A percentile compares a stretch with the other conserved stretches of the same genome.
Evolutionary conservation across 2,797 vertebrate species (phyloP).

Genomic region (Hemibagrus guttatus): DNA sequence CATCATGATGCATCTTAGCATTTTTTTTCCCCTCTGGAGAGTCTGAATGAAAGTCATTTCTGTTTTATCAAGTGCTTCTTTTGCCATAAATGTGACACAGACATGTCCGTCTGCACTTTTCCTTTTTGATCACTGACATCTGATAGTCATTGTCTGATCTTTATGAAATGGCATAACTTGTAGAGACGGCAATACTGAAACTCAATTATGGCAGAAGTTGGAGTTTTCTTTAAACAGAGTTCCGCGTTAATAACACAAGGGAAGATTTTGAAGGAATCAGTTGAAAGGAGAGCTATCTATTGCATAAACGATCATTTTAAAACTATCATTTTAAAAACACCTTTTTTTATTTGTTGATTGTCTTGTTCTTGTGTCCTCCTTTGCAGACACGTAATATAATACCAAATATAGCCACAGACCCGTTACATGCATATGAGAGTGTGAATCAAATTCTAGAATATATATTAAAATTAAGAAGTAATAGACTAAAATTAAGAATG

Average conservation of each 20-base stretch:
- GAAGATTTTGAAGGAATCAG: neutral
- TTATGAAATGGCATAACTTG: constrained; percentile 1
- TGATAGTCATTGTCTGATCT: constrained; percentile 7
- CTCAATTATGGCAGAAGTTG: neutral
- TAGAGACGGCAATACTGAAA: neutral
- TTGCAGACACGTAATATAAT: neutral
- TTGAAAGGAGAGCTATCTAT: no score
- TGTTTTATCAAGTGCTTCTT: neutral
- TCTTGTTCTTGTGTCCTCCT: neutral
- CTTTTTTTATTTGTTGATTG: neutral
- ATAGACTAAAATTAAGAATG: no score
- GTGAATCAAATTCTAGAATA: neutral
- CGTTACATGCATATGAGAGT: neutral
- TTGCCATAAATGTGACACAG: constrained; percentile 8
- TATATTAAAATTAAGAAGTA: no score
- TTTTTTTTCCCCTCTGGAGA: neutral
- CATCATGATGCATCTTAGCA: constrained; percentile 19
- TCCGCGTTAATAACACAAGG: neutral
- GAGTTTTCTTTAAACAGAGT: neutral
- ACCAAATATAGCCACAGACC: neutral
- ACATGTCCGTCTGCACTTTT: constrained; percentile 6
- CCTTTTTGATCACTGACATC: constrained; percentile 11
- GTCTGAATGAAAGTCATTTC: neutral
- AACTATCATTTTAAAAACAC: neutral
- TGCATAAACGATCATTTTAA: neutral